Evolutionary conservation across 2,888 invertebrate species (phyloP).

Genomic region (Petrolisthes cinctipes): DNA sequence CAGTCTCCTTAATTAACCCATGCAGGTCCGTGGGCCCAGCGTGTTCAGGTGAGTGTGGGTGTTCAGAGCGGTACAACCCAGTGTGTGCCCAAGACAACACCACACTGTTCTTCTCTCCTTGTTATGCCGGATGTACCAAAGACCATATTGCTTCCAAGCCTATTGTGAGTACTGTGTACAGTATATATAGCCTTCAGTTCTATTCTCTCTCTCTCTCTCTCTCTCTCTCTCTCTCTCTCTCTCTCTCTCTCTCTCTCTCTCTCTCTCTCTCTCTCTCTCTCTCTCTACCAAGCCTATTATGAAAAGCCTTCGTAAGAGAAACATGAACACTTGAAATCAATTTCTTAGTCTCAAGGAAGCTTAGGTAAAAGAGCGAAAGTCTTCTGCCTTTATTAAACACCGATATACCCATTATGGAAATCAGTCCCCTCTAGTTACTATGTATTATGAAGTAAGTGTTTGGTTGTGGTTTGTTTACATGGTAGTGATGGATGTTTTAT

Average conservation of each 20-base stretch:
- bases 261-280: neutral
- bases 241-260: neutral
- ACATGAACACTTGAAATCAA: too few species aligned
- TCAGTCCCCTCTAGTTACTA: too few species aligned
- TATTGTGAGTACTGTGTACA: conserved; percentile 35
- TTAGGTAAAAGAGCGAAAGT: too few species aligned
- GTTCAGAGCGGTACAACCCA: conserved; percentile 74
- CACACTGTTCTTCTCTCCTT: conserved; percentile 77
- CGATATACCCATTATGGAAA: too few species aligned
- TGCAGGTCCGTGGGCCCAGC: conserved; percentile 17
- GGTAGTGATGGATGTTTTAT: neutral
- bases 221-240: conserved; percentile 5
- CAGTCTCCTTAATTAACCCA: too few species aligned
- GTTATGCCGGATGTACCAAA: conserved; percentile 79
- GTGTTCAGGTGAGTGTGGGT: conserved; percentile 67
- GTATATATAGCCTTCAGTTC: neutral
- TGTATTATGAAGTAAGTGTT: neutral
- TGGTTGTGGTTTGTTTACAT: neutral
- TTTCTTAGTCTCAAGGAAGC: too few species aligned
- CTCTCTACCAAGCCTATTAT: neutral
- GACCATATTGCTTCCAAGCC: conserved; percentile 43
- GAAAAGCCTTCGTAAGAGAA: too few species aligned
- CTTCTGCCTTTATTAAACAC: too few species aligned
- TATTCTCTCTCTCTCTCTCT: neutral
- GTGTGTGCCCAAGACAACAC: conserved; percentile 75